Percentiles rank a stretch among this genome's conserved stretches.
Conservation (phyloP, 2,797 vertebrate species). For the Pangasius macronema region DNA sequence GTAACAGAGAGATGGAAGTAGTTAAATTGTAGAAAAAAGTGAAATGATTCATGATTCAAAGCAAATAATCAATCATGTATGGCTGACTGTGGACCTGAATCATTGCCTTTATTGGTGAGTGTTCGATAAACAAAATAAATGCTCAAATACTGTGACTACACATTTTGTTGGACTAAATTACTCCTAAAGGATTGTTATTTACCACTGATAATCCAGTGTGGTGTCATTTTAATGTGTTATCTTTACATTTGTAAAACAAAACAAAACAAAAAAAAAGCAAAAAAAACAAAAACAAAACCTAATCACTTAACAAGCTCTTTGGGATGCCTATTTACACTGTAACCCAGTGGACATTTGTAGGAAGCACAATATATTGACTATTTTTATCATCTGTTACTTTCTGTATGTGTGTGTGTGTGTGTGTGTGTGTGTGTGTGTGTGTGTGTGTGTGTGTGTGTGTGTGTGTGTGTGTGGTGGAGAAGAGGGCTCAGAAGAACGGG, state of each 20-base stretch:
- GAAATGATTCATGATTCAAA: background rate
- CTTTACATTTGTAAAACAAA: background rate
- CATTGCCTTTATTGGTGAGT: background rate
- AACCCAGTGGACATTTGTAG: background rate
- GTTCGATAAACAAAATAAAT: background rate
- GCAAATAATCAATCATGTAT: background rate
- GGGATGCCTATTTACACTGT: background rate
- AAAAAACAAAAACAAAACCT: background rate
- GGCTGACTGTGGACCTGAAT: background rate
- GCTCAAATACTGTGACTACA: background rate
- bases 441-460: background rate
- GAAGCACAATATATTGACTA: background rate
- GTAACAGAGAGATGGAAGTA: background rate
- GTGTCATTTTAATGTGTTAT: background rate
- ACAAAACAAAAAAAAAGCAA: background rate
- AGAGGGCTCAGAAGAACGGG: background rate
- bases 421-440: background rate
- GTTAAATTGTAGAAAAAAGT: too few relatives aligned
- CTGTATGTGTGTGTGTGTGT: background rate
- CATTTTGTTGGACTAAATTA: background rate
- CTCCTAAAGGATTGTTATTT: background rate
- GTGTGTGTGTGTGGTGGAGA: background rate
- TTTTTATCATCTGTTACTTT: constrained; percentile 19
- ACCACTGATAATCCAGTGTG: background rate
- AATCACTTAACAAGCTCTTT: background rate